phyloP scores from a whole-genome alignment of 2,888 invertebrate genomes.

The Dynastes maya region DNA sequence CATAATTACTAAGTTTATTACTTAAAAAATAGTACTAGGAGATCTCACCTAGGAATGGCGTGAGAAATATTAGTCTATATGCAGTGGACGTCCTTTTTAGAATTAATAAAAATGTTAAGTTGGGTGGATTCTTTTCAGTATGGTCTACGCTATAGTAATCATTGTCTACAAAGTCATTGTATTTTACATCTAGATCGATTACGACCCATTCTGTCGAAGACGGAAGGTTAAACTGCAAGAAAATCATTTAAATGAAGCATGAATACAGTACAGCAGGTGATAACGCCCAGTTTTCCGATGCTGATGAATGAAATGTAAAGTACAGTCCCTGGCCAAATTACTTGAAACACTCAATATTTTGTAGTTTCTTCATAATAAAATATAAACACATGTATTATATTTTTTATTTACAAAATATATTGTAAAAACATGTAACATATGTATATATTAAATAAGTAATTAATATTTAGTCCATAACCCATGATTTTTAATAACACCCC shows the following conservation, averaged over 20 bases:
- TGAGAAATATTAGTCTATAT: slow-evolving; percentile 63
- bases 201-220: slow-evolving; percentile 55
- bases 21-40: background rate
- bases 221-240: slow-evolving; percentile 20
- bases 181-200: slow-evolving; percentile 43
- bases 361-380: no score
- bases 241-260: background rate
- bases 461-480: no score
- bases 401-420: no score
- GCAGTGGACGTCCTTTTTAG: slow-evolving; percentile 61
- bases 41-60: slow-evolving; percentile 64
- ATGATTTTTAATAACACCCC: no score
- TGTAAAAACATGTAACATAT: no score
- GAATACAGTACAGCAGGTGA: no score
- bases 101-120: slow-evolving; percentile 60
- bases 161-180: slow-evolving; percentile 1
- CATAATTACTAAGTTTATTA: slow-evolving; percentile 27
- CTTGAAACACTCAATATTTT: no score
- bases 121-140: slow-evolving; percentile 54
- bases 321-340: no score
- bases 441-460: no score
- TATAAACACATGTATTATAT: no score
- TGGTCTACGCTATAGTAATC: background rate
- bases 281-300: no score
- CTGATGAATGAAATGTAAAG: no score